These are phyloP conservation scores for Porites divaricata DNA, from an alignment of 92 coral and sea anemone genomes.

Conservation along the genomic window DNA sequence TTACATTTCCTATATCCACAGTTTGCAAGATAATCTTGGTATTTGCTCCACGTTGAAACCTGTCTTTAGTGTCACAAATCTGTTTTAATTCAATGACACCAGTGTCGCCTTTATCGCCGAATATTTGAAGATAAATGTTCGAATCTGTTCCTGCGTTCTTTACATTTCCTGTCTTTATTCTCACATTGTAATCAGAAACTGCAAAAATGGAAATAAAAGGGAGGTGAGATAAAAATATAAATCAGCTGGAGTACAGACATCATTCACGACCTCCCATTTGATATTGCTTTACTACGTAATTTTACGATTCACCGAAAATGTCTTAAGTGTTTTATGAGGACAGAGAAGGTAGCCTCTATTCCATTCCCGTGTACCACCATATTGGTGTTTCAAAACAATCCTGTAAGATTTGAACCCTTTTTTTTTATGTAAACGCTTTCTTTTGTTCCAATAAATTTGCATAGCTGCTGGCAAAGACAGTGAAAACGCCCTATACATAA, in stretches of 20 bases:
- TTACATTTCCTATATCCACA: slow-evolving; percentile 92
- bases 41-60: slow-evolving; percentile 64
- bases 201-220: neutral
- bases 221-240: too few species aligned
- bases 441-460: too few species aligned
- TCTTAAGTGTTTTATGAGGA: too few species aligned
- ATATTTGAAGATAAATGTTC: slow-evolving; percentile 89
- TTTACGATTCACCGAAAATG: too few species aligned
- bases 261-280: neutral
- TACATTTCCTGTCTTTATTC: slow-evolving; percentile 82
- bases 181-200: slow-evolving; percentile 87
- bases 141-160: slow-evolving; percentile 92
- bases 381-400: too few species aligned
- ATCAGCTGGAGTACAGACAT: neutral
- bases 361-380: too few species aligned
- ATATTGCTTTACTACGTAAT: too few species aligned
- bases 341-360: too few species aligned
- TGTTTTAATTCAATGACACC: slow-evolving; percentile 95
- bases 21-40: slow-evolving; percentile 86
- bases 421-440: too few species aligned
- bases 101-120: slow-evolving; percentile 96
- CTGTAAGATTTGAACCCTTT: too few species aligned
- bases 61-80: slow-evolving; percentile 84
- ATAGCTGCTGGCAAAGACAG: too few species aligned
- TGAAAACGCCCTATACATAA: too few species aligned